Evolutionary conservation across 2,113 vertebrate species (phyloP).

Genomic region (Siphamia tubifer): DNA sequence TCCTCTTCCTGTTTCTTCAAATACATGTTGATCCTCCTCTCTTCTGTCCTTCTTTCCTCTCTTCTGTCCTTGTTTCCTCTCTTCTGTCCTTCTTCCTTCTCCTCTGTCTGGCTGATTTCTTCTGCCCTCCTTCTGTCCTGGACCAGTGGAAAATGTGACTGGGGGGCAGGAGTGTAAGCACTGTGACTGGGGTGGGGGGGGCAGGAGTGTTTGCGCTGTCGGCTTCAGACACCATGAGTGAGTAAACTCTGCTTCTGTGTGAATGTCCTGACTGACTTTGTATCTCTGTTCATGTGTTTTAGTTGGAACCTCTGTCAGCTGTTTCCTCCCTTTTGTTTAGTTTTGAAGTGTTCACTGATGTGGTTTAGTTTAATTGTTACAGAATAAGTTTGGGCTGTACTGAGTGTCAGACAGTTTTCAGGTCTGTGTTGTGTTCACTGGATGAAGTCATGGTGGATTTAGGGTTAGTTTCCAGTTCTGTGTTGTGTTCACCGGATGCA

Average conservation of each 20-base stretch:
- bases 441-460: too few relatives aligned
- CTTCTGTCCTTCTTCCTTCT: not conserved
- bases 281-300: not conserved
- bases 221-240: conserved; percentile 76
- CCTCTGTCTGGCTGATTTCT: not conserved
- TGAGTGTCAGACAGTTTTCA: too few relatives aligned
- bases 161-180: conserved; percentile 45
- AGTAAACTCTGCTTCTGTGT: conserved; percentile 49
- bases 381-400: too few relatives aligned
- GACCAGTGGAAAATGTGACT: conserved; percentile 67
- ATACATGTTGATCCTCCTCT: not conserved
- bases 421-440: too few relatives aligned
- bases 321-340: not conserved
- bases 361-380: too few relatives aligned
- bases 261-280: not conserved
- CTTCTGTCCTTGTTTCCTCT: conserved; percentile 1
- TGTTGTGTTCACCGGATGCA: too few relatives aligned
- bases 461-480: too few relatives aligned
- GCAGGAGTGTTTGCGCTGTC: conserved; percentile 40
- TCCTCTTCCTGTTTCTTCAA: conserved; percentile 33
- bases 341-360: too few relatives aligned
- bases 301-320: not conserved
- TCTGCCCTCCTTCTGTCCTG: conserved; percentile 25
- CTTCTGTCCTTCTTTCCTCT: not conserved
- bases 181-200: conserved; percentile 51